phyloP scores from a whole-genome alignment of 2,797 vertebrate species.

The Scarus forsteni region DNA sequence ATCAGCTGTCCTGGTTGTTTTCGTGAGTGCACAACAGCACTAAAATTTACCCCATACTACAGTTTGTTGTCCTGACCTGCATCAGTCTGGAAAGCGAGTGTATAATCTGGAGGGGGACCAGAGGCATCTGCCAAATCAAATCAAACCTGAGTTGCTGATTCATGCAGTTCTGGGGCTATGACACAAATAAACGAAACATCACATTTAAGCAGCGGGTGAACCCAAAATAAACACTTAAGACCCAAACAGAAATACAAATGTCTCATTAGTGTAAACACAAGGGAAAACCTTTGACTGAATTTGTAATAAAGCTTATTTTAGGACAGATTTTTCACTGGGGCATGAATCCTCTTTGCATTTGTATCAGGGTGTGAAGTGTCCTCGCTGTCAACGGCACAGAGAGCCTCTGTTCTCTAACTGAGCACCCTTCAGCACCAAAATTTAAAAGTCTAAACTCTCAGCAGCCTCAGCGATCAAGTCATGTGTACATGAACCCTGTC shows the following conservation, averaged over 20 bases:
- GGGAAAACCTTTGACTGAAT: neutral
- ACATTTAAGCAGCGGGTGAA: neutral
- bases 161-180: neutral
- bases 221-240: neutral
- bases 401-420: constrained; percentile 33
- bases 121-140: constrained; percentile 8
- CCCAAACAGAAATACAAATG: neutral
- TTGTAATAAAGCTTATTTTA: neutral
- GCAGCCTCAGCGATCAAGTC: constrained; percentile 35
- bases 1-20: neutral
- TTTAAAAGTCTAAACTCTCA: constrained; percentile 48
- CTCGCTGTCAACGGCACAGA: constrained; percentile 48
- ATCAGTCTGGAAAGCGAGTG: neutral
- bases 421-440: constrained; percentile 41
- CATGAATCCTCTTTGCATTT: constrained; percentile 23
- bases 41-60: neutral
- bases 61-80: neutral
- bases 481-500: constrained; percentile 29
- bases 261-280: neutral
- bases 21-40: neutral
- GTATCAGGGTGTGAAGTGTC: constrained; percentile 45
- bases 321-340: constrained; percentile 5
- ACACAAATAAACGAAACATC: neutral
- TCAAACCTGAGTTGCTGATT: constrained; percentile 4
- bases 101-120: constrained; percentile 4